Evolutionary conservation across 2,888 invertebrate genomes (phyloP).

Genomic region (Andrena chrysosceles): DNA sequence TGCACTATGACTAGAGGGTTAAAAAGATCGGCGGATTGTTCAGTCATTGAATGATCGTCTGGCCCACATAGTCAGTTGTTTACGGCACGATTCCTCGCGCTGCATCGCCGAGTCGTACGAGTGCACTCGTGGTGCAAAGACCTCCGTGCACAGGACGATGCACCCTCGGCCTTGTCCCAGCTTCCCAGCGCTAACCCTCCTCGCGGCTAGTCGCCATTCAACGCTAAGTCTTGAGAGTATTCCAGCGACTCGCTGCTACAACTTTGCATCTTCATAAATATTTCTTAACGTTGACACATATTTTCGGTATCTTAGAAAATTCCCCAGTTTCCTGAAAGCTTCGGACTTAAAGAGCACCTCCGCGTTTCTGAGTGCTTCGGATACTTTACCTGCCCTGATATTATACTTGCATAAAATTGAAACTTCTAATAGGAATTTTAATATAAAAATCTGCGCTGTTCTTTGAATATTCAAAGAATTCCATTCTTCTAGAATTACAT

Average conservation of each 20-base stretch:
- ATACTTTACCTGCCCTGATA: no score
- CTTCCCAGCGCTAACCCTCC: conserved; percentile 63
- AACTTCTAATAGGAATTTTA: no score
- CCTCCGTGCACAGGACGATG: conserved; percentile 79
- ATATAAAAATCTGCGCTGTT: no score
- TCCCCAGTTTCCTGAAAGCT: no score
- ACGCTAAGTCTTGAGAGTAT: conserved; percentile 8
- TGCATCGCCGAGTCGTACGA: conserved; percentile 32
- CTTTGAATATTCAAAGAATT: no score
- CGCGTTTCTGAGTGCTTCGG: no score
- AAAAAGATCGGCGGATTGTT: conserved; percentile 22
- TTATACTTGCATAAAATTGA: no score
- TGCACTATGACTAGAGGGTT: no score
- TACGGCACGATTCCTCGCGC: conserved; percentile 48
- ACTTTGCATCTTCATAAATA: neutral
- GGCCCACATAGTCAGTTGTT: conserved; percentile 63
- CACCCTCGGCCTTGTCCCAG: conserved; percentile 82
- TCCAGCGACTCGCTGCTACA: conserved; percentile 13
- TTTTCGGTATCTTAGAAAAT: neutral
- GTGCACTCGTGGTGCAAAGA: conserved; percentile 70
- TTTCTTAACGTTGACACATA: neutral
- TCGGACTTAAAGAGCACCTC: no score
- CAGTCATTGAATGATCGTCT: conserved; percentile 49
- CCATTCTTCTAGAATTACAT: no score
- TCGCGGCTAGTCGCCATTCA: conserved; percentile 24